Evolutionary conservation across 1,140 invertebrate species (phyloP), one percentile per base, ranked within the genome.

Genomic region (Ctenoplectra terminalis): DNA sequence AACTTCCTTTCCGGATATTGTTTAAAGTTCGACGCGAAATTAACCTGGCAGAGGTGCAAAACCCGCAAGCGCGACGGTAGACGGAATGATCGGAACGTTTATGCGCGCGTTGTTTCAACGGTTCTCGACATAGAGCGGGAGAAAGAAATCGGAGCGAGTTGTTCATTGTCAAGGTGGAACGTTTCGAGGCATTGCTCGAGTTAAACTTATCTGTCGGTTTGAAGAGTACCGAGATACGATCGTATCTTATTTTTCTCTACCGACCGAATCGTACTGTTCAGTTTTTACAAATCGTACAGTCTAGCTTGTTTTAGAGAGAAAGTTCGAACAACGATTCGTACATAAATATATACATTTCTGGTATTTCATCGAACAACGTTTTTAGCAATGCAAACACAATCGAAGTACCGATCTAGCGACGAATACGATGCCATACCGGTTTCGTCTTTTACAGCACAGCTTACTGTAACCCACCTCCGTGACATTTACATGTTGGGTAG

Each of bases 401-500:
- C 26, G 17, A 56, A 77, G 50, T 23, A 11, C 29, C 29, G 2
- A 2, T 23, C 40, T 40, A 40, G 40, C 40, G 17, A 5, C 15
- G 40, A 26, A 40, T 58, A 40, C 58, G 11, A 40, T 63, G 31
- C 31, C 9, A 50, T 84, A 80, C 78, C 63, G 78, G 54, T 78
- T 75, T 79, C 46, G 72, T 72, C 72, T 82, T 78, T 78, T 50
- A 56, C 74, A 48, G 56, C 20, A n/a, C 63, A 48, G 58, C 50
- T 70, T 46, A 15, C 48, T 64, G 56, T 73, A 50, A 61, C 67
- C 83, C 70, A 61, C 67, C 83, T 64, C 60, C 82, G 77, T 86
- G 85, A 83, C 85, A 87, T 83, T 87, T 86, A 66, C 75, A 83
- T 72, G 85, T 86, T 73, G 67, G 85, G 58, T 87, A 87, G 85